These are phyloP conservation scores for Catharus ustulatus DNA, from an alignment of 2,797 vertebrate species.

Conservation along the genomic window DNA sequence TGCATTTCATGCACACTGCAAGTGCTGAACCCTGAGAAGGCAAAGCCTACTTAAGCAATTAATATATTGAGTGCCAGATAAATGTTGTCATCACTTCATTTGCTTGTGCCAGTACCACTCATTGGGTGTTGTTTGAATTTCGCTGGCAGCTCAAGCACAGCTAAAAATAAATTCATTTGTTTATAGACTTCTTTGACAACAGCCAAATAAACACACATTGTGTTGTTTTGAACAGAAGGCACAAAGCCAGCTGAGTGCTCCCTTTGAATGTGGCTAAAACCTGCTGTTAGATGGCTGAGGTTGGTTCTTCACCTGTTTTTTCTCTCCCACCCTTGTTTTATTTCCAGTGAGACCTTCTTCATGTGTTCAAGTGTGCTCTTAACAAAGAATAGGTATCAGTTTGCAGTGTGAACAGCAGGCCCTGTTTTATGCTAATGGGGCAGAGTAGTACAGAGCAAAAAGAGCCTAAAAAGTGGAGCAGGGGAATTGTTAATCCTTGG, in stretches of 20 bases:
- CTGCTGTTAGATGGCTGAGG: neutral
- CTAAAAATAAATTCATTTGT: constrained; percentile 46
- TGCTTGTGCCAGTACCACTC: neutral
- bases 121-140: neutral
- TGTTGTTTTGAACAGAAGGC: neutral
- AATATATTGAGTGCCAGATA: neutral
- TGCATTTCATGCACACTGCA: neutral
- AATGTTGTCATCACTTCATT: neutral
- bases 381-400: rapidly evolving
- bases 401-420: neutral
- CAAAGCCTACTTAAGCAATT: constrained; percentile 14
- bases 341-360: neutral
- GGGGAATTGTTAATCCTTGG: neutral
- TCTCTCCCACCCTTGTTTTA: neutral
- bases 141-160: neutral
- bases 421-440: neutral
- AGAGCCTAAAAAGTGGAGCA: neutral
- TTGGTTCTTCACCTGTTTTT: neutral
- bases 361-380: too few species aligned
- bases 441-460: neutral
- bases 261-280: neutral
- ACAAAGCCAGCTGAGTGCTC: neutral
- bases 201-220: neutral
- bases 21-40: neutral
- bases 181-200: constrained; percentile 10